These are phyloP conservation scores for Automeris io DNA, from an alignment of 2,888 invertebrate genomes.

Conservation along the genomic window DNA sequence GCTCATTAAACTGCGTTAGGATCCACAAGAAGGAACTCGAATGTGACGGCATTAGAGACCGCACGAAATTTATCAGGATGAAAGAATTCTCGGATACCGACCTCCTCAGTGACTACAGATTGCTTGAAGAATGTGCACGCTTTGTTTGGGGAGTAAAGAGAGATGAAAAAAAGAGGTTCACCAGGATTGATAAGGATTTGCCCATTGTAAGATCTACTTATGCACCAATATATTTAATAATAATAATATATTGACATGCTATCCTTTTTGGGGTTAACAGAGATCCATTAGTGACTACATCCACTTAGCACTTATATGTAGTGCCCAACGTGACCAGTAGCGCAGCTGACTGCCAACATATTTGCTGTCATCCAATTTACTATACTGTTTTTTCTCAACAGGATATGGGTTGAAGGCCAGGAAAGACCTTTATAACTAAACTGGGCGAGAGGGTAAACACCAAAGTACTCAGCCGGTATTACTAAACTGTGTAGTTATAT, in stretches of 20 bases:
- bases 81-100: slow-evolving; percentile 87
- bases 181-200: slow-evolving; percentile 73
- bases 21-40: slow-evolving; percentile 89
- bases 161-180: slow-evolving; percentile 77
- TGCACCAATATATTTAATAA: too few relatives aligned
- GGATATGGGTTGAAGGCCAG: too few relatives aligned
- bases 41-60: slow-evolving; percentile 88
- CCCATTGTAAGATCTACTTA: slow-evolving; percentile 66
- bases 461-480: too few relatives aligned
- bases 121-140: slow-evolving; percentile 88
- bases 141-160: slow-evolving; percentile 80
- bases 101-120: slow-evolving; percentile 87
- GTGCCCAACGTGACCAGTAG: too few relatives aligned
- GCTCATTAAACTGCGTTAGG: slow-evolving; percentile 85
- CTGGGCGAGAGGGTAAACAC: too few relatives aligned
- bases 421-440: too few relatives aligned
- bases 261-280: not conserved
- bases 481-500: too few relatives aligned
- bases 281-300: too few relatives aligned
- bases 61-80: slow-evolving; percentile 85
- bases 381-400: too few relatives aligned
- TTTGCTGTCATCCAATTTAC: too few relatives aligned
- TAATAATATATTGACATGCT: not conserved
- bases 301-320: too few relatives aligned
- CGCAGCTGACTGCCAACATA: too few relatives aligned